phyloP scores from a whole-genome alignment of 2,797 vertebrate species.

The Nannoperca australis region DNA sequence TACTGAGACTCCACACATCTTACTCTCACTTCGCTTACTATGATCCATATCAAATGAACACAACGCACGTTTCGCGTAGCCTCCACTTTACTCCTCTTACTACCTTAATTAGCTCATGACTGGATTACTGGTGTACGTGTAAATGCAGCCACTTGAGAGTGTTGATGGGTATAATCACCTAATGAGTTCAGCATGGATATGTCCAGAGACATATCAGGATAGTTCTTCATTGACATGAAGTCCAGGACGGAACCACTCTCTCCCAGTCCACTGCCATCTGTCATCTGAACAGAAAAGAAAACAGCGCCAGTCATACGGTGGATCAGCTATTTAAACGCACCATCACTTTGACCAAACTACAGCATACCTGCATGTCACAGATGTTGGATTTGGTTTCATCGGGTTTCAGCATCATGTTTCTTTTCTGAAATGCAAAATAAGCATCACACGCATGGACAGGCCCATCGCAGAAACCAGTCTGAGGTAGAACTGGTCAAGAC shows the following conservation, averaged over 20 bases:
- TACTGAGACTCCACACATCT: background rate
- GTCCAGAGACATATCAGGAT: constrained; percentile 94
- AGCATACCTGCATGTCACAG: constrained; percentile 85
- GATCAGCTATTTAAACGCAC: background rate
- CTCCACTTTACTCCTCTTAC: background rate
- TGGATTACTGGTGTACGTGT: constrained; percentile 9
- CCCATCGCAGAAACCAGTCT: background rate
- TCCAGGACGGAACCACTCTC: constrained; percentile 90
- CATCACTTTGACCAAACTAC: background rate
- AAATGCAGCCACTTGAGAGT: background rate
- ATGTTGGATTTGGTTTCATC: constrained; percentile 91
- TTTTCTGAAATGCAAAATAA: constrained; percentile 87
- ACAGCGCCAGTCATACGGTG: constrained; percentile 9
- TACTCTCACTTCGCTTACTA: background rate
- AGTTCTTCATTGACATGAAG: constrained; percentile 93
- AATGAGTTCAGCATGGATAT: constrained; percentile 94
- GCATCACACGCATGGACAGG: background rate
- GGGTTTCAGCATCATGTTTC: constrained; percentile 88
- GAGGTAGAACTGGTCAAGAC: background rate
- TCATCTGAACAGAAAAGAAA: constrained; percentile 79
- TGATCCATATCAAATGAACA: background rate
- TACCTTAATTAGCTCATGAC: background rate
- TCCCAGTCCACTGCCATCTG: constrained; percentile 86
- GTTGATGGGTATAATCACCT: constrained; percentile 81
- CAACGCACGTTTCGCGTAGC: background rate